Percentiles rank a stretch among this genome's conserved stretches.
These are phyloP conservation scores for Clytia hemisphaerica DNA, from an alignment of 30 jellyfish, hydroid and myxozoan species.

Conservation along the genomic window DNA sequence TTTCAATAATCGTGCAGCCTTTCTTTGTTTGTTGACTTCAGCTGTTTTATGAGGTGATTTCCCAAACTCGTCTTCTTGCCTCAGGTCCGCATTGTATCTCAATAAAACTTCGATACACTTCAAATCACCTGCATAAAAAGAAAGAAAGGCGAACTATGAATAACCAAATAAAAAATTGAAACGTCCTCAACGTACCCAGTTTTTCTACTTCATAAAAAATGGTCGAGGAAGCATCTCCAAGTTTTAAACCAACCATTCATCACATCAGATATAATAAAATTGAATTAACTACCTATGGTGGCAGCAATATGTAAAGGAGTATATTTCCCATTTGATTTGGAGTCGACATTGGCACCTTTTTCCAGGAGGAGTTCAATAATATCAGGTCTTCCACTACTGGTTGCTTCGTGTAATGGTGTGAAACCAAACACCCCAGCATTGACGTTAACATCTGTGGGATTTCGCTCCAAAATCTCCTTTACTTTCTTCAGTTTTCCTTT, in stretches of 20 bases:
- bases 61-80: conserved; percentile 64
- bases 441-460: conserved; percentile 40
- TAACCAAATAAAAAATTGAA: no score
- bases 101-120: conserved; percentile 64
- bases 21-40: conserved; percentile 36
- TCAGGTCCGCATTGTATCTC: conserved; percentile 51
- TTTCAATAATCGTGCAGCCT: conserved; percentile 58
- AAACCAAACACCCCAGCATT: conserved; percentile 90
- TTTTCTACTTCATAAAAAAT: no score
- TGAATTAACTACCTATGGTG: no score
- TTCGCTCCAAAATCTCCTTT: conserved; percentile 36
- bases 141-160: no score
- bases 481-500: conserved; percentile 52
- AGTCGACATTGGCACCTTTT: conserved; percentile 80
- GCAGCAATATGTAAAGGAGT: conserved; percentile 97
- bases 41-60: conserved; percentile 84
- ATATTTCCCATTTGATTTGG: conserved; percentile 66
- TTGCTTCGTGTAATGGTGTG: conserved; percentile 91
- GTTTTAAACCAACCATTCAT: no score
- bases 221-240: no score
- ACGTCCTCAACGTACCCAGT: no score
- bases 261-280: no score
- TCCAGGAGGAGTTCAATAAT: conserved; percentile 53
- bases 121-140: no score
- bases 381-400: conserved; percentile 52